phyloP scores from a whole-genome alignment of 1,140 invertebrate genomes.

The Atta texana region DNA sequence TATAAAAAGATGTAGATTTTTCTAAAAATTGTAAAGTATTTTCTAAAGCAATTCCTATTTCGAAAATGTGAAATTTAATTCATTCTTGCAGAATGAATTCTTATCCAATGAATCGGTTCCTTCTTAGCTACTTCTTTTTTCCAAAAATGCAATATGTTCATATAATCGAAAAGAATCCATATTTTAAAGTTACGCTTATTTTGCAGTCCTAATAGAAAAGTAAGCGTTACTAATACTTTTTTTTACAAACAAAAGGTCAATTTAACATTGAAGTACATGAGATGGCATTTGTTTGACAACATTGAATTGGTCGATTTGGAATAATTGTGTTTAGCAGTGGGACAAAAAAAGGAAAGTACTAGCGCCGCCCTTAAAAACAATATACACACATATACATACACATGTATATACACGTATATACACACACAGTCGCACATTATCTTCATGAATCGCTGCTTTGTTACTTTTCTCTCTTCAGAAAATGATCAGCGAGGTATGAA shows the following conservation, averaged over 20 bases:
- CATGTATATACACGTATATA: not conserved
- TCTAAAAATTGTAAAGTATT: not conserved
- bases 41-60: not conserved
- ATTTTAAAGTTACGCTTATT: not conserved
- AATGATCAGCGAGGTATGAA: constrained; percentile 22
- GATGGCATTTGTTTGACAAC: not conserved
- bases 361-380: constrained; percentile 14
- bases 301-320: constrained; percentile 25
- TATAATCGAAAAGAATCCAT: constrained; percentile 1
- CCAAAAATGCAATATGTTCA: not conserved
- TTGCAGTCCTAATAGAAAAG: not conserved
- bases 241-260: not conserved
- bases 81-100: not conserved
- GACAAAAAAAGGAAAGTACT: constrained; percentile 16
- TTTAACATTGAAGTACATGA: constrained; percentile 5
- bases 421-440: constrained; percentile 5
- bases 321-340: constrained; percentile 6
- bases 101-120: not conserved
- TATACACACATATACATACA: not conserved
- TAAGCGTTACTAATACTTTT: constrained; percentile 16
- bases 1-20: not conserved
- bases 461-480: constrained; percentile 42
- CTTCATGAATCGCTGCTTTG: constrained; percentile 39
- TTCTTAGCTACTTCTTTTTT: not conserved
- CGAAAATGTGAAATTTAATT: constrained; percentile 1